Evolutionary conservation across 2,113 vertebrate genomes (phyloP).

Genomic region (Coptodon bakossiorum): DNA sequence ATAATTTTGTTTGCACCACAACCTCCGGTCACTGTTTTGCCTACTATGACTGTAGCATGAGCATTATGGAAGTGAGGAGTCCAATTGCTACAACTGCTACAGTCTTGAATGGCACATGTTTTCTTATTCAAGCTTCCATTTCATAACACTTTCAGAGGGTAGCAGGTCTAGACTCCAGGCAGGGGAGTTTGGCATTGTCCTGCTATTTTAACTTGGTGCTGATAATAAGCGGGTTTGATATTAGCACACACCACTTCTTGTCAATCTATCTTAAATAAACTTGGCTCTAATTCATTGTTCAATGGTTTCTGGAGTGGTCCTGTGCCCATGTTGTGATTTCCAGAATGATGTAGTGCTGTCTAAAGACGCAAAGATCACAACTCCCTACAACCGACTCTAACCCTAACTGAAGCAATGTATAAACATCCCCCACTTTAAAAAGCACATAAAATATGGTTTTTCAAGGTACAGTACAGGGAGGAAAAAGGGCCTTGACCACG

Average conservation of each 20-base stretch:
- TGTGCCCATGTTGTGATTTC: background rate
- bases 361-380: background rate
- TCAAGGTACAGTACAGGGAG: background rate
- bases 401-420: background rate
- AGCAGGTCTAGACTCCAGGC: background rate
- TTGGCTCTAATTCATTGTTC: background rate
- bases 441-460: background rate
- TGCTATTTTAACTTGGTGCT: background rate
- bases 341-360: background rate
- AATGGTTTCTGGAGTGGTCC: background rate
- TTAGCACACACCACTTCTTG: background rate
- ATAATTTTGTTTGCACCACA: background rate
- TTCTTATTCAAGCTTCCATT: background rate
- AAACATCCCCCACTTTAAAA: background rate
- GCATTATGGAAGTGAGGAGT: background rate
- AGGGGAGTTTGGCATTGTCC: background rate
- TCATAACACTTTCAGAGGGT: background rate
- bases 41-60: background rate
- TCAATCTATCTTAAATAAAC: background rate
- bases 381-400: background rate
- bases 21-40: background rate
- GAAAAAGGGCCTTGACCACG: background rate
- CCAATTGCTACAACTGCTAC: background rate
- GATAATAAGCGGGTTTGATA: background rate
- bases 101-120: background rate